These are phyloP conservation scores for Conus betulinus DNA, from an alignment of 1,140 invertebrate species.

Conservation along the genomic window DNA sequence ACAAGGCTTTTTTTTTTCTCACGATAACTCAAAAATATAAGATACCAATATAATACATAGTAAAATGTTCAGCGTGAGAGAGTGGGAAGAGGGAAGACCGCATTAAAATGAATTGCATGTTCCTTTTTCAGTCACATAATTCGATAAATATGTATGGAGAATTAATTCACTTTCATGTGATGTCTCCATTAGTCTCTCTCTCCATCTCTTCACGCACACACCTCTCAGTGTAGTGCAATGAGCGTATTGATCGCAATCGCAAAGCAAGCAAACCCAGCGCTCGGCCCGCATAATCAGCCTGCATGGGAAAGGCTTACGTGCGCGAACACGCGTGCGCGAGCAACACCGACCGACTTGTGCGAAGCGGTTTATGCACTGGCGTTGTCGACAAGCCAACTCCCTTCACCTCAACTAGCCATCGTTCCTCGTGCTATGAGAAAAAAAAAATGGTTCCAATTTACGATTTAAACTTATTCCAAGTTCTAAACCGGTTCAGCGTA, in stretches of 20 bases:
- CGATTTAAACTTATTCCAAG: neutral
- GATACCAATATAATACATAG: no score
- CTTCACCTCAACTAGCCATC: neutral
- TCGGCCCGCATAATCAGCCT: neutral
- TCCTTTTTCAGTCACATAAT: no score
- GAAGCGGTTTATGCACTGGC: neutral
- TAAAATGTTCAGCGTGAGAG: no score
- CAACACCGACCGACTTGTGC: neutral
- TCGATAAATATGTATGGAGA: no score
- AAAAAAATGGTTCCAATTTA: neutral
- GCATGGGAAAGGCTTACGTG: conserved; percentile 2
- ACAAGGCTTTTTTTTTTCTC: no score
- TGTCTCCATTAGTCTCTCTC: no score
- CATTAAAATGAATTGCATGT: no score
- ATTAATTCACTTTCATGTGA: no score
- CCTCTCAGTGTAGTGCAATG: no score
- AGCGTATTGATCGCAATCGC: neutral
- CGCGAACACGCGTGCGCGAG: conserved; percentile 28
- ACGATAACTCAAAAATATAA: no score
- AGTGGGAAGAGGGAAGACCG: no score
- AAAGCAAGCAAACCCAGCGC: neutral
- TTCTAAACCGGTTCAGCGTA: neutral
- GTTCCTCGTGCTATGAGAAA: neutral
- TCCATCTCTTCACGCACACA: no score
- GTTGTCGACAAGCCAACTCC: neutral